Conservation (phyloP, 2,888 invertebrate species). For the Colletes collaris region DNA sequence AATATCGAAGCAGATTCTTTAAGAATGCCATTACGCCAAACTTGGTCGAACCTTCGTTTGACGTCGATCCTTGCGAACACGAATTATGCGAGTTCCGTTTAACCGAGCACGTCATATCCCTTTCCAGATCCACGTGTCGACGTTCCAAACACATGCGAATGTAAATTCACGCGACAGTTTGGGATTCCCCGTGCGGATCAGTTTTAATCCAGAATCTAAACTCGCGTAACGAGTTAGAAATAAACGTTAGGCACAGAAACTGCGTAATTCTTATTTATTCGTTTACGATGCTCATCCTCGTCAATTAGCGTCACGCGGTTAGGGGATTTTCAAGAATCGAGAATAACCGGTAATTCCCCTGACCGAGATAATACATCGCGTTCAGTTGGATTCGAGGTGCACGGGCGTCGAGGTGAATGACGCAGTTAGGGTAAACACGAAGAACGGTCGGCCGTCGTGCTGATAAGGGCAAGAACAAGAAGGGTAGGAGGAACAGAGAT, state of each 20-base stretch:
- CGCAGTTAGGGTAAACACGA: slow-evolving; percentile 56
- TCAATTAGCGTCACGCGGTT: neutral
- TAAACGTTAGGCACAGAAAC: slow-evolving; percentile 16
- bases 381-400: slow-evolving; percentile 9
- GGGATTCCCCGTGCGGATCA: slow-evolving; percentile 19
- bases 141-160: neutral
- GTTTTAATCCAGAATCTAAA: neutral
- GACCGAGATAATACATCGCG: slow-evolving; percentile 33
- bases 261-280: slow-evolving; percentile 29
- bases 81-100: neutral
- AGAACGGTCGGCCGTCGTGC: slow-evolving; percentile 14
- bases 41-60: too few relatives aligned
- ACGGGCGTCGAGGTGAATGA: slow-evolving; percentile 33
- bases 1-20: too few relatives aligned
- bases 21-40: too few relatives aligned
- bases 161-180: slow-evolving; percentile 4
- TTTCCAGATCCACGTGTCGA: neutral
- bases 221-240: neutral
- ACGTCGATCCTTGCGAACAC: too few relatives aligned
- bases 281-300: slow-evolving; percentile 4
- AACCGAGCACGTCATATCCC: slow-evolving; percentile 7
- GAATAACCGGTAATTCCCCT: slow-evolving; percentile 26
- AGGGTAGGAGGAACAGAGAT: slow-evolving; percentile 44
- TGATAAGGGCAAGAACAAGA: slow-evolving; percentile 50
- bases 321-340: neutral